A percentile compares a stretch with the other conserved stretches of the same genome.
Conservation (phyloP, 2,797 vertebrate genomes). For the Toxotes lorentzi region DNA sequence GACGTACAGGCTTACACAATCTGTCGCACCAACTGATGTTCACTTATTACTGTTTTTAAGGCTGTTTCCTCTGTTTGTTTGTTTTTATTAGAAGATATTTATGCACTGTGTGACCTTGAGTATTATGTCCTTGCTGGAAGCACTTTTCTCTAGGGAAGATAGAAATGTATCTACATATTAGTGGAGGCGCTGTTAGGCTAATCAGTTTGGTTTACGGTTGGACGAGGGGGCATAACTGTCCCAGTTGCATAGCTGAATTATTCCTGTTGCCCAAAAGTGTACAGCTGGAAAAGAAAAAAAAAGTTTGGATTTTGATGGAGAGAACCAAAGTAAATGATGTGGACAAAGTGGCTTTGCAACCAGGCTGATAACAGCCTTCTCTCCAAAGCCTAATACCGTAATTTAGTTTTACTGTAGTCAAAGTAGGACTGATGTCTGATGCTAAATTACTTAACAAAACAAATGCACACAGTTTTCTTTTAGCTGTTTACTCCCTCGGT, state of each 20-base stretch:
- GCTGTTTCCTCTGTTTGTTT: background rate
- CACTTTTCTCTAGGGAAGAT: constrained; percentile 22
- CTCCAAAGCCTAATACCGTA: constrained; percentile 5
- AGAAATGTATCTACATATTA: constrained; percentile 49
- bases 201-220: constrained; percentile 52
- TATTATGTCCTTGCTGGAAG: constrained; percentile 12
- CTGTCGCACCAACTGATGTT: background rate
- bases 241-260: constrained; percentile 35
- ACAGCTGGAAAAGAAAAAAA: constrained; percentile 3
- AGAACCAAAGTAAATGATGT: constrained; percentile 46
- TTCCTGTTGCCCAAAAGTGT: constrained; percentile 38
- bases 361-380: constrained; percentile 10
- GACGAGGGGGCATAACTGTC: constrained; percentile 33
- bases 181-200: constrained; percentile 14
- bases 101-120: constrained; percentile 7
- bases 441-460: constrained; percentile 35
- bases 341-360: constrained; percentile 36
- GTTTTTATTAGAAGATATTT: constrained; percentile 7
- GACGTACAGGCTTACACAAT: background rate
- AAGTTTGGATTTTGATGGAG: constrained; percentile 18
- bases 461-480: constrained; percentile 29
- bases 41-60: background rate
- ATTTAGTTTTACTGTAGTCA: constrained; percentile 32
- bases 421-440: background rate
- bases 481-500: constrained; percentile 22